Evolutionary conservation across 2,113 vertebrate species (phyloP), one percentile per base, ranked within the genome.

Genomic region (Hymenochirus boettgeri): DNA sequence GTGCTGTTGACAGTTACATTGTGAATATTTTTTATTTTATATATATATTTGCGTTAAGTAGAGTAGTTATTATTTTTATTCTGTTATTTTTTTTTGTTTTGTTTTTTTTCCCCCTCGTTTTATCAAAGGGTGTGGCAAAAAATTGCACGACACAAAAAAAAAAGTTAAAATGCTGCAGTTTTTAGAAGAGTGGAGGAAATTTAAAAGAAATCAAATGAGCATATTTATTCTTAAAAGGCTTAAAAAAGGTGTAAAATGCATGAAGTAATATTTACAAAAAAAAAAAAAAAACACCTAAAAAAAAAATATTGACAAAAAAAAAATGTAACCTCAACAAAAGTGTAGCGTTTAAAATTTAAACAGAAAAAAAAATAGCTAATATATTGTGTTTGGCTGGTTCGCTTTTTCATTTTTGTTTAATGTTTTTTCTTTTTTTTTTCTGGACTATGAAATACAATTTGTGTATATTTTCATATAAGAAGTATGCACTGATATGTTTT

Each of bases 391-490:
- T 79, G 87, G 87, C 87, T 93, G 86, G 88, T 91, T 90, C 86
- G 89, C 88, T 92, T 87, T 90, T 76, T 87, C 89, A 86, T 79
- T 85, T 87, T 91, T 77, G 76, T 81, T 82, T 72, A 56, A 72
- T 61, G 65, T 57, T 72, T 76, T 70, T 74, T 77, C 76, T 74
- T 73, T 82, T 77, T 83, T 86, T 77, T 88, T 88, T 91, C 89
- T 87, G 80, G 88, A 91, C 88, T 90, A 92, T 92, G 91, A 92
- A 90, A 93, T 91, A 90, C 89, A 92, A 82, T 88, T n/a, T 90
- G 89, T 94, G 92, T 92, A 92, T 93, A 93, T 93, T 93, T 93
- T 94, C 92, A 88, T 94, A 92, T 90, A 86, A 89, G 92, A 92
- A 91, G 90, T 93, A 92, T 92, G 92, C 91, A 94, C 92, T 94